Evolutionary conservation across 2,113 vertebrate species (phyloP), one percentile per base, ranked within the genome.

Genomic region (Manacus vitellinus): DNA sequence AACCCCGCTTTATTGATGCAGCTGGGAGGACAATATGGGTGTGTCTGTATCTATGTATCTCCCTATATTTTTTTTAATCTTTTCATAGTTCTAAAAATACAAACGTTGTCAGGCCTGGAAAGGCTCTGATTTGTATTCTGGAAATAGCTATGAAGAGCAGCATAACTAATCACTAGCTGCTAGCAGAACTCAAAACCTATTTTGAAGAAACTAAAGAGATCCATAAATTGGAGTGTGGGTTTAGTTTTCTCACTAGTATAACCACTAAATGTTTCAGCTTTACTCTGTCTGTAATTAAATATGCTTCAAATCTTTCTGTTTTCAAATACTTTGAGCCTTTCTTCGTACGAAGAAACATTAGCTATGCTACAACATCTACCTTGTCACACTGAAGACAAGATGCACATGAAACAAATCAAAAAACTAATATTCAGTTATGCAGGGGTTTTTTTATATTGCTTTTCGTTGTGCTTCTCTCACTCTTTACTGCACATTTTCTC

Each of bases 391-490:
- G 37, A 19, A 75, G 63, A 82, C 8, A 88, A 76, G 56, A 43
- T 46, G 23, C 4, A 51, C 41, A 39, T 39, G n/a, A 88, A 92
- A 83, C 14, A 88, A 70, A 90, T 58, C 12, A 85, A 83, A 85
- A 35, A 18, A 35, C 35, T 66, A 47, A 44, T 80, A 63, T 43
- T 66, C 41, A 41, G 18, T 59, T 73, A 54, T 39, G 8, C 0
- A 0, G 21, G 23, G 3, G 11, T 25, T 44, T 47, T 74, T 80
- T 9, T 4, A 18, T 11, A 92, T 30, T 89, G 20, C 3, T 82
- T 97, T 89, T 87, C 82, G 56, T 92, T 95, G 58, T 83, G 43
- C 63, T 89, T 49, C 35, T 95, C 59, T 96, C 43, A 85, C n/a
- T 94, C 77, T 88, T 84, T 58, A 68, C 25, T 87, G 89, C 63